These are phyloP conservation scores for Bombus picipes DNA, from an alignment of 1,140 invertebrate genomes.

Conservation along the genomic window DNA sequence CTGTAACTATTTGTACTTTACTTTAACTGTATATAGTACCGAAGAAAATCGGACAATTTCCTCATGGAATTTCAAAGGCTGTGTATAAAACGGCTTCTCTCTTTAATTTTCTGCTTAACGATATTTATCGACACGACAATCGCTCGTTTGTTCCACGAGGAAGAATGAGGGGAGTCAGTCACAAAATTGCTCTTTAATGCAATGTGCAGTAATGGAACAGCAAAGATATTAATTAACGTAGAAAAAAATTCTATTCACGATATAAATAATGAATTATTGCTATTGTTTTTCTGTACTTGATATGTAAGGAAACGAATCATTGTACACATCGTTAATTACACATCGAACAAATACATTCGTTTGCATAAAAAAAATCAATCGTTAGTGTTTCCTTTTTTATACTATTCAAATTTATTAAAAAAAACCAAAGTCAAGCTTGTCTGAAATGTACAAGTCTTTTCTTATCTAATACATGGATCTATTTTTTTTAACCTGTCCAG, in stretches of 20 bases:
- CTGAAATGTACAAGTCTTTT: no score
- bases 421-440: background rate
- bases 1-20: slow-evolving; percentile 46
- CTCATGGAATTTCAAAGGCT: slow-evolving; percentile 33
- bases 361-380: slow-evolving; percentile 20
- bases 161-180: background rate
- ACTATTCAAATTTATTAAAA: background rate
- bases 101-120: slow-evolving; percentile 24
- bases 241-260: background rate
- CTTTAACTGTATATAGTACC: slow-evolving; percentile 49
- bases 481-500: background rate
- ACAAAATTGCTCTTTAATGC: background rate
- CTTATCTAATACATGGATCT: background rate
- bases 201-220: background rate
- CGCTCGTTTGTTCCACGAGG: background rate
- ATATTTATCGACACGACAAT: slow-evolving; percentile 28
- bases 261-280: background rate
- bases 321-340: slow-evolving; percentile 54
- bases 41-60: background rate
- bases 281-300: slow-evolving; percentile 32
- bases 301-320: slow-evolving; percentile 30
- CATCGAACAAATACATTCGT: slow-evolving; percentile 46
- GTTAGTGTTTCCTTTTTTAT: background rate
- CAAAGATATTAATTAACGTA: slow-evolving; percentile 21
- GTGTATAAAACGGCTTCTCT: slow-evolving; percentile 29